Base-by-base conservation (phyloP, 2,888 invertebrate species). In the Eustalomyia histrio region DNA sequence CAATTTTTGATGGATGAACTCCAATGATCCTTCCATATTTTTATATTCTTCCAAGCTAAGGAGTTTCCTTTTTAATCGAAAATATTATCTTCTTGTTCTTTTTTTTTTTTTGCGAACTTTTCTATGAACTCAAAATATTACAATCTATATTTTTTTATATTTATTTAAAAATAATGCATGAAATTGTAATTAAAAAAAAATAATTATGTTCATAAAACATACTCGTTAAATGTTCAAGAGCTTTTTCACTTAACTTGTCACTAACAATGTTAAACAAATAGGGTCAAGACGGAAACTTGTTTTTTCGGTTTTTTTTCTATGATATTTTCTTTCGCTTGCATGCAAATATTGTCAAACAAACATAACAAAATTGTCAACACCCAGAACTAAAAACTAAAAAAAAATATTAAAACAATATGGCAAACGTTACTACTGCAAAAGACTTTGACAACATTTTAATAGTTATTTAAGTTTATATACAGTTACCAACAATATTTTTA, bases 391-490 rank as follows among this genome's bases (percentile, higher is more conserved):
- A 47, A 47, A 5, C n/a, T n/a, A 43, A 53, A 55, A 67, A 50
- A 58, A n/a, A n/a, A 75, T 64, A 80, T 29, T 76, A 69, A 65
- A 74, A 81, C 80, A 80, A 80, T 80, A 76, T 69, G 76, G 60
- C 68, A 76, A 43, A 65, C 52, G 64, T 55, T 61, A 75, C 43
- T 67, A 43, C 33, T 65, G 69, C 53, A 63, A 63, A 55, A 17
- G 16, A 64, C 68, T 58, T 73, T 18, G 63, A 79, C 68, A 74
- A 57, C 64, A 71, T 64, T 61, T 71, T 53, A 74, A 81, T 76
- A 74, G 80, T 80, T 65, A 74, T 81, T 81, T 81, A 74, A 76
- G 80, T 76, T 81, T 72, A 53, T 72, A 53, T 57, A 55, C 39
- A 57, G 67, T 67, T 67, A 67, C 43, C 69, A 73, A 76, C 68